These are phyloP conservation scores for Antechinus stuartii DNA, from an alignment of 2,113 vertebrate genomes.

Conservation along the genomic window DNA sequence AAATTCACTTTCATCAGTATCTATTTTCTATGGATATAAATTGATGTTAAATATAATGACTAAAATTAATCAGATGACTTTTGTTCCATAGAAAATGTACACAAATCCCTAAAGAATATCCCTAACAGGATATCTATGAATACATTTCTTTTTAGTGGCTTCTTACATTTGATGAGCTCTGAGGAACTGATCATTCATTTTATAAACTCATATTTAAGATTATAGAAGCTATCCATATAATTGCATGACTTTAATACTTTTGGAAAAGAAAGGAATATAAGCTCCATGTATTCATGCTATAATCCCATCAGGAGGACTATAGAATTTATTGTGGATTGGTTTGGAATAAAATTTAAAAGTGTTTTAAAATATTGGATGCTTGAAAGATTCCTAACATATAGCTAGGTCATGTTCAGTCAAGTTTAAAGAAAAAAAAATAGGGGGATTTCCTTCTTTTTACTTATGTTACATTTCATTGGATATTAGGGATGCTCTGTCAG, in stretches of 20 bases:
- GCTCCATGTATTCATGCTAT: neutral
- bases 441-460: neutral
- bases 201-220: conserved; percentile 27
- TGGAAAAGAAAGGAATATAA: neutral
- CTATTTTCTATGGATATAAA: neutral
- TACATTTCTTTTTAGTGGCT: conserved; percentile 15
- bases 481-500: neutral
- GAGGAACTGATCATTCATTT: neutral
- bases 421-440: neutral
- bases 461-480: neutral
- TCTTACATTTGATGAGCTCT: conserved; percentile 17
- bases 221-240: conserved; percentile 22
- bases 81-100: conserved; percentile 33
- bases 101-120: conserved; percentile 13
- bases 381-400: neutral
- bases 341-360: neutral
- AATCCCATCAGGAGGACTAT: neutral
- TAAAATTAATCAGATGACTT: conserved; percentile 1
- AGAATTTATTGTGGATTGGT: neutral
- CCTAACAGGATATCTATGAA: conserved; percentile 22
- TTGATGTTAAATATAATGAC: neutral
- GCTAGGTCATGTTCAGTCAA: neutral
- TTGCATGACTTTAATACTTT: conserved; percentile 16
- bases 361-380: neutral
- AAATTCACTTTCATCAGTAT: conserved; percentile 25